Evolutionary conservation across 2,113 vertebrate species (phyloP).

Genomic region (Pimephales promelas): DNA sequence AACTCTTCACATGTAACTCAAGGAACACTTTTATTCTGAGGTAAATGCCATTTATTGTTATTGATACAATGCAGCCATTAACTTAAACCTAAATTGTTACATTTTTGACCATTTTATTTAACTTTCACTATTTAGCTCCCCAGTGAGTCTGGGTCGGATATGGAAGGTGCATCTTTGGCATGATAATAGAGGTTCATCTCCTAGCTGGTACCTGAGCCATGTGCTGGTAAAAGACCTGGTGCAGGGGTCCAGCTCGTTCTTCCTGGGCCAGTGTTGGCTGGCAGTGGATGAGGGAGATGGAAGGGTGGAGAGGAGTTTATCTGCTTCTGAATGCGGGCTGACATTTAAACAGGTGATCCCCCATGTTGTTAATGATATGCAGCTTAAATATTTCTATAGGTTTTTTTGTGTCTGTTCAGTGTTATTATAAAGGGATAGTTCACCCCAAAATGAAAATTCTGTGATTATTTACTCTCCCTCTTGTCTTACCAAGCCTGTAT

Average conservation of each 20-base stretch:
- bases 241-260: constrained; percentile 69
- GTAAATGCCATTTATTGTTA: constrained; percentile 61
- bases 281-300: constrained; percentile 72
- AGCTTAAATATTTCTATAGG: background rate
- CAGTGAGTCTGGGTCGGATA: constrained; percentile 74
- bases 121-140: constrained; percentile 64
- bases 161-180: constrained; percentile 82
- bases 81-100: background rate
- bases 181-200: constrained; percentile 73
- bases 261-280: constrained; percentile 80
- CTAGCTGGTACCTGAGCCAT: constrained; percentile 77
- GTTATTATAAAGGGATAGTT: background rate
- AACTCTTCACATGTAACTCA: constrained; percentile 79
- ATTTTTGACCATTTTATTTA: background rate
- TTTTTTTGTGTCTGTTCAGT: background rate
- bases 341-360: constrained; percentile 75
- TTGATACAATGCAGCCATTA: background rate
- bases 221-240: constrained; percentile 70
- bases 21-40: constrained; percentile 82
- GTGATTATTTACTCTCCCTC: background rate
- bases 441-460: background rate
- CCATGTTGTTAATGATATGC: background rate
- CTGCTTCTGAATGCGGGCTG: constrained; percentile 57
- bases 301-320: constrained; percentile 73
- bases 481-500: background rate